Evolutionary conservation across 92 coral and sea anemone species (phyloP), one percentile per base, ranked within the genome.

Genomic region (Anthopleura xanthogrammica): DNA sequence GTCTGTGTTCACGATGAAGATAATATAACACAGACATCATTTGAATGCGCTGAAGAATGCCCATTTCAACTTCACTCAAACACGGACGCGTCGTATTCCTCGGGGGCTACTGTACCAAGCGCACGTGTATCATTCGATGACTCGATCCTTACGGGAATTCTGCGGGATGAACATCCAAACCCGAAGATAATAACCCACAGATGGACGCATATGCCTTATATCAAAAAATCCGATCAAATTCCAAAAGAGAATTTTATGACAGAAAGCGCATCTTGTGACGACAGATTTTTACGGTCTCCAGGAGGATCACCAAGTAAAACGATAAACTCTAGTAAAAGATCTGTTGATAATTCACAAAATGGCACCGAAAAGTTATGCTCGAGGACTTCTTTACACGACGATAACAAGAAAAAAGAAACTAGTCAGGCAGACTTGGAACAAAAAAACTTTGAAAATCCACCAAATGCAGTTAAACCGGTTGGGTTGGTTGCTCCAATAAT

Each of bases 151-250:
- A 62, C 87, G 60, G 77, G 82, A 22, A 68, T 57, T 20, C 60
- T 77, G 65, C 40, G 77, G 77, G 82, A 84, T 50, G 82, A 64
- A 12, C 76, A 65, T 24, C 73, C 77, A 7, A 84, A 55, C 57
- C 83, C 87, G 7, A 79, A 65, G 29, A 68, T 77, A 14, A 83
- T 72, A 57, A 76, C 9, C 22, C 77, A 84, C 20, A 68, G 87
- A 12, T 84, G 87, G 87, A 84, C 87, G 2, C 87, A 84, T 52
- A 77, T 78, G 5, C 87, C 87, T 4, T 76, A 76, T 42, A 84
- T 78, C 7, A 65, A 62, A 60, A 74, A 84, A 43, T 58, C 83
- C 8, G 14, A 76, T 52, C 22, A 79, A 41, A 13, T 84, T 1
- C 74, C 78, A 8, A 62, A 12, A 10, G 12, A 62, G 19, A 81